These are phyloP conservation scores for Lepisosteus osseus DNA, from an alignment of 2,113 vertebrate species.

Conservation along the genomic window DNA sequence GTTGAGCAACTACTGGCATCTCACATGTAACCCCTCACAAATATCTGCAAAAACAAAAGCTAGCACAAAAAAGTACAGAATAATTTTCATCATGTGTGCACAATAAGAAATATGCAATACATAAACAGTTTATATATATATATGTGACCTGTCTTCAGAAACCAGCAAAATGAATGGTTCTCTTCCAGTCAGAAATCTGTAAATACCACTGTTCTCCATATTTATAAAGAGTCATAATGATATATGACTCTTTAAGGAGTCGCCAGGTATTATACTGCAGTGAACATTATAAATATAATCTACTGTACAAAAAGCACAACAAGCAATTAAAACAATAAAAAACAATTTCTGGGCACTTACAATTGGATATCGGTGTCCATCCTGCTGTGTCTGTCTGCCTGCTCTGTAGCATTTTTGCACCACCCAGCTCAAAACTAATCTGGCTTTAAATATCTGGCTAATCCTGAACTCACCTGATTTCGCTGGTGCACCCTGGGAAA, in stretches of 20 bases:
- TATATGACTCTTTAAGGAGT: too few relatives aligned
- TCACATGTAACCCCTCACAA: too few relatives aligned
- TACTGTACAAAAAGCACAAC: neutral
- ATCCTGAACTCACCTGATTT: slow-evolving; percentile 55
- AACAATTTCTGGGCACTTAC: slow-evolving; percentile 50
- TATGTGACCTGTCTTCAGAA: too few relatives aligned
- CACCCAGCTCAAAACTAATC: slow-evolving; percentile 58
- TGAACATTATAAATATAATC: neutral
- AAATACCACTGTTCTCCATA: neutral
- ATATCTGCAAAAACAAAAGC: too few relatives aligned
- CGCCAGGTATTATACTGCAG: neutral
- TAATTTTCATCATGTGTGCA: too few relatives aligned
- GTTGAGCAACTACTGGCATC: too few relatives aligned
- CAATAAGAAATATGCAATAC: too few relatives aligned
- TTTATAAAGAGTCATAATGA: neutral
- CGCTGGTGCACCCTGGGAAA: slow-evolving; percentile 45
- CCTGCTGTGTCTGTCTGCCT: slow-evolving; percentile 45
- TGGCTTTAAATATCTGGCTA: slow-evolving; percentile 65
- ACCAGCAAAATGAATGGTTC: too few relatives aligned
- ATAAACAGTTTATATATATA: too few relatives aligned
- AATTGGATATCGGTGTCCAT: slow-evolving; percentile 59
- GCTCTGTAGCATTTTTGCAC: slow-evolving; percentile 47
- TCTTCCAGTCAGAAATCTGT: too few relatives aligned
- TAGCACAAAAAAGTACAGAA: too few relatives aligned
- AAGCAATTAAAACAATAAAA: neutral